These are phyloP conservation scores for Andrena camellia DNA, from an alignment of 2,888 invertebrate species.

Conservation along the genomic window DNA sequence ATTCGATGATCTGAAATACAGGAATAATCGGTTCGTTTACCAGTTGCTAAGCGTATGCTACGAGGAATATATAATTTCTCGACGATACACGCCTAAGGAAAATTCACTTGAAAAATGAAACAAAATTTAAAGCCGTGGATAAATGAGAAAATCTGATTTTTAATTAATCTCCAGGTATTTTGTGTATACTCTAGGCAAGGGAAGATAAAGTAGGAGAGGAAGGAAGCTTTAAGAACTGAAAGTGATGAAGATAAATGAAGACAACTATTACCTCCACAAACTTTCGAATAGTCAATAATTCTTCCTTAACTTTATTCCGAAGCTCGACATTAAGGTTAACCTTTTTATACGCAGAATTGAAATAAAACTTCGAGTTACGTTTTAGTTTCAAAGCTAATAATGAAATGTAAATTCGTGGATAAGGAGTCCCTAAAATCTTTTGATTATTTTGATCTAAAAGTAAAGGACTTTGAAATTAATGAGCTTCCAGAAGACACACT, in stretches of 20 bases:
- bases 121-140: constrained; percentile 33
- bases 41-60: constrained; percentile 2
- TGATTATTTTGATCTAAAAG: neutral
- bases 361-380: constrained; percentile 13
- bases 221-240: constrained; percentile 6
- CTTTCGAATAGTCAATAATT: constrained; percentile 19
- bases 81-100: neutral
- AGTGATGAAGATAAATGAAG: constrained; percentile 51
- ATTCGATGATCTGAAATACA: no score
- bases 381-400: neutral
- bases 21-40: no score
- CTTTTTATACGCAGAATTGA: constrained; percentile 8
- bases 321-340: constrained; percentile 33
- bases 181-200: constrained; percentile 13
- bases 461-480: no score
- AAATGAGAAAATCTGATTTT: constrained; percentile 39
- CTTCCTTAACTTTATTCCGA: constrained; percentile 25
- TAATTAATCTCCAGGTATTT: constrained; percentile 47
- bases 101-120: constrained; percentile 28
- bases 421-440: neutral
- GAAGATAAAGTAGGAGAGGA: constrained; percentile 1
- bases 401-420: neutral
- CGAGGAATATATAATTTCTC: constrained; percentile 2
- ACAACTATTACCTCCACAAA: constrained; percentile 32
- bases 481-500: no score